Conservation (phyloP, 2,113 vertebrate species). For the Nothoprocta pentlandii region DNA sequence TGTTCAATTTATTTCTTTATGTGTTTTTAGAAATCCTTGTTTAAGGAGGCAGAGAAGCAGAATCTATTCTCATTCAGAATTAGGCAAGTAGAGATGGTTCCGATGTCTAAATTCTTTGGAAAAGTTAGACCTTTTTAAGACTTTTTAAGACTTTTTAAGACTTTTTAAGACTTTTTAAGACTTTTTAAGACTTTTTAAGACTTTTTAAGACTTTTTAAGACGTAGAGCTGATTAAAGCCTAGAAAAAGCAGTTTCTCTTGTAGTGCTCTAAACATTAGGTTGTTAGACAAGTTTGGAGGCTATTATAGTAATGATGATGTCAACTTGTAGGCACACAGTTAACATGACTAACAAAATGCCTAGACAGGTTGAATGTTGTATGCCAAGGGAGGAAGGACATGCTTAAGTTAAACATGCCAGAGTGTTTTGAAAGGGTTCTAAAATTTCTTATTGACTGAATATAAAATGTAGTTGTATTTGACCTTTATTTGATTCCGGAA, state of each 20-base stretch:
- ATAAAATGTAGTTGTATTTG: background rate
- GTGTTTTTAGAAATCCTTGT: background rate
- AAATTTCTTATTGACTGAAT: background rate
- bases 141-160: background rate
- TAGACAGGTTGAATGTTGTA: background rate
- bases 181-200: background rate
- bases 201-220: background rate
- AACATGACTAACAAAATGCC: background rate
- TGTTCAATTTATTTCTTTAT: background rate
- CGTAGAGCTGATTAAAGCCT: background rate
- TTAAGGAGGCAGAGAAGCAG: background rate
- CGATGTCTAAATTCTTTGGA: background rate
- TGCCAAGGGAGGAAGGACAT: background rate
- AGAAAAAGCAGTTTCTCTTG: background rate
- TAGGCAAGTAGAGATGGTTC: background rate
- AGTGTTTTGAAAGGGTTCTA: background rate
- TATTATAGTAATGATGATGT: background rate
- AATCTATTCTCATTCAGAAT: background rate
- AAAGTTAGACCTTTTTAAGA: background rate
- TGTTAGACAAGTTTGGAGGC: background rate
- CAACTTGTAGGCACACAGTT: background rate
- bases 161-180: background rate
- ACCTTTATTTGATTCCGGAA: background rate
- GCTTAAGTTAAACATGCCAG: background rate
- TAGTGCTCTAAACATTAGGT: background rate